These are phyloP conservation scores for Telmatherina bonti DNA, from an alignment of 2,797 vertebrate species.

Conservation along the genomic window DNA sequence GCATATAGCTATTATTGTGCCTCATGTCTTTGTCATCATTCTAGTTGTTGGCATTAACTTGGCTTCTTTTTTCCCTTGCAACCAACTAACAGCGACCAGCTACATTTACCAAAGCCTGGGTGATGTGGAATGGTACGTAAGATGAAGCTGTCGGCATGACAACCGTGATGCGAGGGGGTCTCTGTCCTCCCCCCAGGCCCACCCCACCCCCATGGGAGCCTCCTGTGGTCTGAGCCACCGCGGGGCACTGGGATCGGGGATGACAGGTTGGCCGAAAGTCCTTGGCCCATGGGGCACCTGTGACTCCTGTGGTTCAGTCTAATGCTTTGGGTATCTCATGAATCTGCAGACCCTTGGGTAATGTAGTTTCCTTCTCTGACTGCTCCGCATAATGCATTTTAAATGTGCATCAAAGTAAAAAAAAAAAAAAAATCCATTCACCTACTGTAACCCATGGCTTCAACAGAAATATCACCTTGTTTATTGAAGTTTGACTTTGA, in stretches of 20 bases:
- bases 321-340: conserved; percentile 87
- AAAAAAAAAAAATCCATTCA: conserved; percentile 75
- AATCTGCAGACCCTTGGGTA: conserved; percentile 87
- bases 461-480: conserved; percentile 77
- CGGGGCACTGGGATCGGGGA: conserved; percentile 99
- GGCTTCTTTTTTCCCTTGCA: conserved; percentile 99
- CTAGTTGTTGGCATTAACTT: conserved; percentile 94
- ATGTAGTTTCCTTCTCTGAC: conserved; percentile 76
- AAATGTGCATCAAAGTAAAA: conserved; percentile 68
- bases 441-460: conserved; percentile 76
- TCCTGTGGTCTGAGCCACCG: conserved; percentile 98
- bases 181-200: conserved; percentile 86
- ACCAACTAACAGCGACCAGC: conserved; percentile 99
- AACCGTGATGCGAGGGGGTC: conserved; percentile 99
- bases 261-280: conserved; percentile 99
- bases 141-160: conserved; percentile 99
- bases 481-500: conserved; percentile 9
- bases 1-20: conserved; percentile 58
- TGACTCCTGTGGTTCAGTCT: conserved; percentile 99
- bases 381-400: conserved; percentile 76
- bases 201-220: conserved; percentile 93
- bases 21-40: conserved; percentile 66
- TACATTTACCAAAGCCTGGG: conserved; percentile 99
- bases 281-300: conserved; percentile 94
- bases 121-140: conserved; percentile 99